phyloP scores from a whole-genome alignment of 2,888 invertebrate species.

The Sesia apiformis region DNA sequence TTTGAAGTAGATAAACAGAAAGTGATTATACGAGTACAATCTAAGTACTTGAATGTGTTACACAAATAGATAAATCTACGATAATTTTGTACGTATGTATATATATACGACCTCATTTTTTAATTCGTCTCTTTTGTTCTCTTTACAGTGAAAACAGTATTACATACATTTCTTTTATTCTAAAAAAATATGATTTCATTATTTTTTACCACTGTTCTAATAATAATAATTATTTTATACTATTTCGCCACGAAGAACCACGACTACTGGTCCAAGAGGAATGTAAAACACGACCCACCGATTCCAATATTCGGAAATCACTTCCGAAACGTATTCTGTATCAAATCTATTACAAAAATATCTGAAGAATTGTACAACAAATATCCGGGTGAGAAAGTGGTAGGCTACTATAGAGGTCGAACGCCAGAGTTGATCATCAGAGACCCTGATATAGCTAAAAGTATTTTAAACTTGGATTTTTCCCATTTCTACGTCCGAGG shows the following conservation, averaged over 20 bases:
- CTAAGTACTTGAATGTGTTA: too few species aligned
- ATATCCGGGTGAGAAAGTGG: slow-evolving; percentile 36
- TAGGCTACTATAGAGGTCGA: slow-evolving; percentile 35
- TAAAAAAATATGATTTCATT: too few species aligned
- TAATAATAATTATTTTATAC: too few species aligned
- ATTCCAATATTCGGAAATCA: slow-evolving; percentile 37
- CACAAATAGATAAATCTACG: too few species aligned
- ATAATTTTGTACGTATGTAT: too few species aligned
- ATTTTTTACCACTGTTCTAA: too few species aligned
- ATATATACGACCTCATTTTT: too few species aligned
- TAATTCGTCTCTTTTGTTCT: too few species aligned
- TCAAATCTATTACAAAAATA: slow-evolving; percentile 27
- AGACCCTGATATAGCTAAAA: slow-evolving; percentile 37
- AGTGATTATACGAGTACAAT: too few species aligned
- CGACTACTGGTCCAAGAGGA: slow-evolving; percentile 17
- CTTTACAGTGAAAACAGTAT: too few species aligned
- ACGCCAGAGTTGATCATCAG: slow-evolving; percentile 35
- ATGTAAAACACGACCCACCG: slow-evolving; percentile 37
- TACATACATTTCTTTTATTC: too few species aligned
- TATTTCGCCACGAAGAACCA: slow-evolving; percentile 5
- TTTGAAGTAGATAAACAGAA: too few species aligned
- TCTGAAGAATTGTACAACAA: slow-evolving; percentile 34
- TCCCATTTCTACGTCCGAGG: slow-evolving; percentile 10
- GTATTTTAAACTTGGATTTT: slow-evolving; percentile 27
- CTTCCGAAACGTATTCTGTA: slow-evolving; percentile 23